These are phyloP conservation scores for Nezara viridula DNA, from an alignment of 2,888 invertebrate genomes.

Conservation along the genomic window DNA sequence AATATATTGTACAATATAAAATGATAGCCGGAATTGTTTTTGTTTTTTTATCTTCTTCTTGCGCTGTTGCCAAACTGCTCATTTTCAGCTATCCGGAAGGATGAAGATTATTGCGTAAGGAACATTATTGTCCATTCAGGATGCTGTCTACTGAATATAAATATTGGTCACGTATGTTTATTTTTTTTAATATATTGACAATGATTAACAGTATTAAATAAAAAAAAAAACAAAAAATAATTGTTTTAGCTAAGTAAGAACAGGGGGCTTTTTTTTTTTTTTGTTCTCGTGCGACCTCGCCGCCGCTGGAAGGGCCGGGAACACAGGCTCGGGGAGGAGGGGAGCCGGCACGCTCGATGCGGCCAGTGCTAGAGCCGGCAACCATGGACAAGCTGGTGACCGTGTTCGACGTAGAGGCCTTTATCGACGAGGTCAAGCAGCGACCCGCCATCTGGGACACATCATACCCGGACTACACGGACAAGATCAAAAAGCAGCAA, in stretches of 20 bases:
- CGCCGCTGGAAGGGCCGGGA: constrained; percentile 2
- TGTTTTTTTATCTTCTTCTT: too few relatives aligned
- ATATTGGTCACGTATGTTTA: too few relatives aligned
- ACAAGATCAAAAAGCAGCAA: constrained; percentile 51
- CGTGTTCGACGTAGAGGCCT: constrained; percentile 52
- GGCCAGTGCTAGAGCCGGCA: constrained; percentile 34
- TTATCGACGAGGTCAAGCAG: constrained; percentile 42
- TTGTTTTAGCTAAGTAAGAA: background rate
- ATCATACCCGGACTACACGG: constrained; percentile 31
- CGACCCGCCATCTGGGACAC: constrained; percentile 52
- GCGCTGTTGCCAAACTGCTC: too few relatives aligned
- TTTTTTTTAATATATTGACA: too few relatives aligned
- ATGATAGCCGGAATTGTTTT: too few relatives aligned
- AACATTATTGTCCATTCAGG: too few relatives aligned
- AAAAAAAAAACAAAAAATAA: background rate
- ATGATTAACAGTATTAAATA: background rate
- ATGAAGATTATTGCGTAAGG: too few relatives aligned
- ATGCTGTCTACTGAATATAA: too few relatives aligned
- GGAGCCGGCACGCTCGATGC: constrained; percentile 37
- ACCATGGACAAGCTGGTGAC: constrained; percentile 36
- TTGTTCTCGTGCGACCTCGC: background rate
- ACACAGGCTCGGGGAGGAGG: background rate
- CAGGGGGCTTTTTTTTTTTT: background rate
- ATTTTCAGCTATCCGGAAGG: too few relatives aligned
- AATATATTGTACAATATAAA: too few relatives aligned